Evolutionary conservation across 2,797 vertebrate genomes (phyloP).

Genomic region (Okamejei kenojei): DNA sequence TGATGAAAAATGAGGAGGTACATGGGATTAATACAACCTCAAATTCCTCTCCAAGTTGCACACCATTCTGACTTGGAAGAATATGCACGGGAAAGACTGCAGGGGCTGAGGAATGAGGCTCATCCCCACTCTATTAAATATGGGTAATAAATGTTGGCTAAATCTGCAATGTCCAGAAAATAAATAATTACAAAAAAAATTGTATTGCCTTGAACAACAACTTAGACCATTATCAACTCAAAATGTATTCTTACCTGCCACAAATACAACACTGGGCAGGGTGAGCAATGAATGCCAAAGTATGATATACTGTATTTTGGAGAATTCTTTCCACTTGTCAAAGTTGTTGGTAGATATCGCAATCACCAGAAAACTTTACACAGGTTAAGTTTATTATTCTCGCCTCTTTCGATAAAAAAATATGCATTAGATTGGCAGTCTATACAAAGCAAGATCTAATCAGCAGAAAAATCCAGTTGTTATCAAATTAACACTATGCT

Average conservation of each 20-base stretch:
- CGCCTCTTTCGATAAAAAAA: background rate
- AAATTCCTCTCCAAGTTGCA: too few relatives aligned
- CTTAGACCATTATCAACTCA: background rate
- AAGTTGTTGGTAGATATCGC: background rate
- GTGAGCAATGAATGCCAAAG: background rate
- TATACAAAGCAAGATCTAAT: background rate
- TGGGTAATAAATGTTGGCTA: too few relatives aligned
- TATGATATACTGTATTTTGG: background rate
- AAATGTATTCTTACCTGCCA: background rate
- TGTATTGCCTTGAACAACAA: background rate
- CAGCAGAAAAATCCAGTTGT: background rate
- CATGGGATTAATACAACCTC: too few relatives aligned
- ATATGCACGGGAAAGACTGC: too few relatives aligned
- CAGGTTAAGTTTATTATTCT: background rate
- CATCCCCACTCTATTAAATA: too few relatives aligned
- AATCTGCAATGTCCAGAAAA: too few relatives aligned
- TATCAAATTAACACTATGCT: background rate
- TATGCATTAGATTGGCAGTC: background rate
- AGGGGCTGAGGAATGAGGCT: too few relatives aligned
- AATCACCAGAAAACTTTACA: background rate
- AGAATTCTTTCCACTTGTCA: background rate
- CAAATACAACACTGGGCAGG: background rate
- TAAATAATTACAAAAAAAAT: background rate
- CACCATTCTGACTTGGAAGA: too few relatives aligned
- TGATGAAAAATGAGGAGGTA: too few relatives aligned